Conservation (phyloP, 2,888 invertebrate species). For the Cloeon dipterum region DNA sequence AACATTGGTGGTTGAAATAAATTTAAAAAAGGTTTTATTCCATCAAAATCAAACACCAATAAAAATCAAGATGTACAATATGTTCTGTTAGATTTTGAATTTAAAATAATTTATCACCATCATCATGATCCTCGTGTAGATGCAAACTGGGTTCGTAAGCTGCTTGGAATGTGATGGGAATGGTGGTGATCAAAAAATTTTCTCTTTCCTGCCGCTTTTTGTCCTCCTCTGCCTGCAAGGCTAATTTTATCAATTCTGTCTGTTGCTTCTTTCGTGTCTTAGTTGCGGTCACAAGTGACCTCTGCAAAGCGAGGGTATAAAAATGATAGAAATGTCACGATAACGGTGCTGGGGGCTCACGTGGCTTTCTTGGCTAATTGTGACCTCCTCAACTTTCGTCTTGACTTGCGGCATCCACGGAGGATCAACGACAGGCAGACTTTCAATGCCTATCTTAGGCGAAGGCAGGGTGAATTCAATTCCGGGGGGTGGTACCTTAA, state of each 20-base stretch:
- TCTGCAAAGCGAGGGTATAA: constrained; percentile 33
- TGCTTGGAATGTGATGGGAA: constrained; percentile 84
- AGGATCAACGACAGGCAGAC: constrained; percentile 85
- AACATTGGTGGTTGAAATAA: no score
- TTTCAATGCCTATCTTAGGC: constrained; percentile 93
- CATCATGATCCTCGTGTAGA: constrained; percentile 70
- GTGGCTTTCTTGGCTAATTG: constrained; percentile 90
- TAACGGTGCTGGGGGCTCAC: no score
- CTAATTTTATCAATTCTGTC: constrained; percentile 89
- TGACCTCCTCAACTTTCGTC: constrained; percentile 97
- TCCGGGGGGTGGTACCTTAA: constrained; percentile 96
- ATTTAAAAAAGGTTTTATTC: no score
- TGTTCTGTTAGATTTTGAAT: no score
- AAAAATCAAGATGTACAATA: no score
- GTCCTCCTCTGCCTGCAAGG: constrained; percentile 86
- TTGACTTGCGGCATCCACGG: constrained; percentile 98
- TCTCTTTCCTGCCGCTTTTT: constrained; percentile 86
- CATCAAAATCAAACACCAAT: no score
- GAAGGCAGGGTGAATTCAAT: constrained; percentile 98
- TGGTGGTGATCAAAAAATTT: constrained; percentile 85
- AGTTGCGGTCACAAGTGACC: constrained; percentile 90
- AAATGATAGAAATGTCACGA: no score
- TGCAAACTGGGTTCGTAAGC: constrained; percentile 87
- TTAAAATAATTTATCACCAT: constrained; percentile 36
- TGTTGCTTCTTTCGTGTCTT: constrained; percentile 98